Evolutionary conservation across 2,797 vertebrate genomes (phyloP).

Genomic region (Platyrinchus mystaceus): DNA sequence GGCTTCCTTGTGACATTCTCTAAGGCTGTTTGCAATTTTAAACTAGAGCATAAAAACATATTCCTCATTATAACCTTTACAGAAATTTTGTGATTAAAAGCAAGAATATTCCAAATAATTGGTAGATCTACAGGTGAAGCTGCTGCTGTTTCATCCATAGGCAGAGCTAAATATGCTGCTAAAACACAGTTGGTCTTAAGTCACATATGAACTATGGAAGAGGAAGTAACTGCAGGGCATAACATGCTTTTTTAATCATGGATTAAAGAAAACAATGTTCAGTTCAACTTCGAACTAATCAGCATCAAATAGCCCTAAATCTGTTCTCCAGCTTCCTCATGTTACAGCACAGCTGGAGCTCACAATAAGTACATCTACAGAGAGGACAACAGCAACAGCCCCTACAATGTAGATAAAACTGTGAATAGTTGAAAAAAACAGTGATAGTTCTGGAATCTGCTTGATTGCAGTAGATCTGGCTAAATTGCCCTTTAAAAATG

Average conservation of each 20-base stretch:
- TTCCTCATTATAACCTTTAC: not conserved
- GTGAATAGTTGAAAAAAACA: not conserved
- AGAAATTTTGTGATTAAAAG: not conserved
- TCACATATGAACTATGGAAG: not conserved
- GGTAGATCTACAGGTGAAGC: not conserved
- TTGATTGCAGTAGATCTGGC: not conserved
- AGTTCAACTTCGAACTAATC: not conserved
- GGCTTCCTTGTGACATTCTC: not conserved
- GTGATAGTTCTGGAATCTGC: not conserved
- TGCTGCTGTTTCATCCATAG: not conserved
- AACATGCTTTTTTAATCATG: not conserved
- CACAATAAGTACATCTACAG: too few relatives aligned
- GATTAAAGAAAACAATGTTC: not conserved
- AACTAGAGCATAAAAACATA: not conserved
- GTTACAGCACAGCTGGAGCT: too few relatives aligned
- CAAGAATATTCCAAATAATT: not conserved
- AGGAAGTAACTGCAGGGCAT: not conserved
- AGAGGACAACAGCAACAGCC: not conserved
- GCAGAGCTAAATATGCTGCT: not conserved
- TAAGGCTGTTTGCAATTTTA: not conserved
- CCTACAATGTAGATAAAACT: not conserved
- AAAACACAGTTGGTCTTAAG: not conserved
- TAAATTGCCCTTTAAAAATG: not conserved
- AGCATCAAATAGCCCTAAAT: not conserved
- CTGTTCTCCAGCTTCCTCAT: not conserved